phyloP scores from a whole-genome alignment of 2,797 vertebrate species.

The Meda fulgida region DNA sequence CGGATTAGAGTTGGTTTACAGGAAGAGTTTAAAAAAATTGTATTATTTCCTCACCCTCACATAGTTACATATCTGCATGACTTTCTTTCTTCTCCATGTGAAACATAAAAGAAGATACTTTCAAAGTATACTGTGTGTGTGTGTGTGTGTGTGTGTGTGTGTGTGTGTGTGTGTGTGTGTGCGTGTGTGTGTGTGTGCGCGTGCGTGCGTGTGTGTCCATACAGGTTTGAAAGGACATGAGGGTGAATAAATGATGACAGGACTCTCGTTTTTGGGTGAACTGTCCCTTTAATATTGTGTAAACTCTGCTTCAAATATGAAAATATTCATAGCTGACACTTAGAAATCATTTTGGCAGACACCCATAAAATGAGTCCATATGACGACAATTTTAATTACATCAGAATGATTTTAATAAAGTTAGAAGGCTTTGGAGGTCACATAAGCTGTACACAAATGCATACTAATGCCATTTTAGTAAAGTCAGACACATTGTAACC shows the following conservation, averaged over 20 bases:
- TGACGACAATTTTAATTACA: not conserved
- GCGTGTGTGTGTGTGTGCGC: too few relatives aligned
- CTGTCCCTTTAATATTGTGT: not conserved
- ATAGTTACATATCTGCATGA: not conserved
- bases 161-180: too few relatives aligned
- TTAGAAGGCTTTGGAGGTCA: not conserved
- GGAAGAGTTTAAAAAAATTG: not conserved
- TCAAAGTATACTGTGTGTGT: not conserved
- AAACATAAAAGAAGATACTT: not conserved
- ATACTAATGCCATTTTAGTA: not conserved
- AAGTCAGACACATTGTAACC: not conserved
- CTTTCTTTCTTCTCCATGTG: not conserved
- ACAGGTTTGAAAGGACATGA: not conserved
- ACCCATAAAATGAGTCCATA: not conserved
- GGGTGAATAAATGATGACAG: not conserved
- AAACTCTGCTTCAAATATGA: not conserved
- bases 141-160: too few relatives aligned
- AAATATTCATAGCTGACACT: slow-evolving; percentile 1
- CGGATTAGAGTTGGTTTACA: not conserved
- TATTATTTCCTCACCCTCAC: not conserved
- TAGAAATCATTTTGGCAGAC: not conserved
- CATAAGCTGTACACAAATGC: not conserved
- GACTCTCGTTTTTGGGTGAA: not conserved
- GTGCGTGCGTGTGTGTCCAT: not conserved
- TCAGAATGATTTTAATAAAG: not conserved